Evolutionary conservation across 2,113 vertebrate species (phyloP).

Genomic region (Neolamprologus toae): DNA sequence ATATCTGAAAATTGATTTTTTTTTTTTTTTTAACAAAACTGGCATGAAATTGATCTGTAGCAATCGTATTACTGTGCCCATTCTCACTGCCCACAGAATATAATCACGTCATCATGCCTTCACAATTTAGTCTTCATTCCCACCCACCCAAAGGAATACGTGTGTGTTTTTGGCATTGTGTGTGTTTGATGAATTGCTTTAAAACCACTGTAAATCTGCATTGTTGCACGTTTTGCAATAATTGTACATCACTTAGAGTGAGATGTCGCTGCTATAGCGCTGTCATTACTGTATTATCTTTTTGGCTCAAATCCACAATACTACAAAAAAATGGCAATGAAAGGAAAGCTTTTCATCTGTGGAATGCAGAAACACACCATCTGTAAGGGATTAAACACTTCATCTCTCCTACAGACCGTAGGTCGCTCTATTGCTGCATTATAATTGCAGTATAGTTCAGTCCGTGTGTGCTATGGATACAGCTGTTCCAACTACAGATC

Average conservation of each 20-base stretch:
- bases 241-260: background rate
- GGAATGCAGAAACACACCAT: background rate
- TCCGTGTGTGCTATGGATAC: constrained; percentile 32
- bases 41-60: background rate
- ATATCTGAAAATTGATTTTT: background rate
- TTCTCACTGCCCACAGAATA: background rate
- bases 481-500: constrained; percentile 62
- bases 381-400: constrained; percentile 9
- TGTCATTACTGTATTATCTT: background rate
- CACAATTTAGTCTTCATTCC: background rate
- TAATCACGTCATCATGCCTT: background rate
- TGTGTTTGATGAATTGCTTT: background rate
- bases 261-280: background rate
- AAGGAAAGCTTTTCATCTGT: background rate
- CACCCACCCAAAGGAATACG: background rate
- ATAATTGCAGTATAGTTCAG: constrained; percentile 30
- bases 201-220: background rate
- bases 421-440: constrained; percentile 1
- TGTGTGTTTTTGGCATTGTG: background rate
- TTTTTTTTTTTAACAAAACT: background rate
- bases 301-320: background rate
- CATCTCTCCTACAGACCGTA: background rate
- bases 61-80: background rate
- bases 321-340: background rate
- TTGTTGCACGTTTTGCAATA: background rate